These are phyloP conservation scores for Drosophila azteca DNA, from an alignment of 1,140 invertebrate species.

Conservation along the genomic window DNA sequence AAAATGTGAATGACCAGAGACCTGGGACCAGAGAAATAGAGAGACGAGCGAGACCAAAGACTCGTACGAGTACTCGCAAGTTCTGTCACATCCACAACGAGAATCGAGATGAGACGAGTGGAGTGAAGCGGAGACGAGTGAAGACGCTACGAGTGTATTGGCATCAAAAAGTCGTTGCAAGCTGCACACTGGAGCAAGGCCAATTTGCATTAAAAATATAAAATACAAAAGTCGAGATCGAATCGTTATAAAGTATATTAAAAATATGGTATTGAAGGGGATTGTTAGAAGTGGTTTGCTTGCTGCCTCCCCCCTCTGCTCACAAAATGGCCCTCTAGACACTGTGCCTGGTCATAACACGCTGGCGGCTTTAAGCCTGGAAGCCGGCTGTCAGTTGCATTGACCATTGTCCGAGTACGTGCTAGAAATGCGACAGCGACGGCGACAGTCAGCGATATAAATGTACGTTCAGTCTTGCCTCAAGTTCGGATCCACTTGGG, in stretches of 20 bases:
- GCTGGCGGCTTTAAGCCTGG: not conserved
- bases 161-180: slow-evolving; percentile 17
- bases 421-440: slow-evolving; percentile 48
- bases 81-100: slow-evolving; percentile 34
- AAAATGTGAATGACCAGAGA: slow-evolving; percentile 73
- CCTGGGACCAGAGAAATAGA: not conserved
- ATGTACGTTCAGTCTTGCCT: too few species aligned
- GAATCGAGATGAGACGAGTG: not conserved
- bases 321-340: not conserved
- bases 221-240: too few species aligned
- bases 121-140: too few species aligned
- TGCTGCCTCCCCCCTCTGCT: too few species aligned
- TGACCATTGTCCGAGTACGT: slow-evolving; percentile 44
- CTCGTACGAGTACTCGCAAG: too few species aligned
- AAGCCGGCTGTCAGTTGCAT: slow-evolving; percentile 27
- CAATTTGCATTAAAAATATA: too few species aligned
- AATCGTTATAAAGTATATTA: too few species aligned
- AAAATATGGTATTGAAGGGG: too few species aligned
- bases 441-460: slow-evolving; percentile 38
- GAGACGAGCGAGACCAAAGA: too few species aligned
- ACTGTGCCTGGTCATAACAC: slow-evolving; percentile 20
- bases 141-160: not conserved
- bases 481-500: slow-evolving; percentile 15
- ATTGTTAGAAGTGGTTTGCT: too few species aligned
- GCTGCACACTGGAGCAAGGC: slow-evolving; percentile 8